A percentile compares a stretch with the other conserved stretches of the same genome.
phyloP scores from a whole-genome alignment of 2,113 vertebrate species.

The Catagonus wagneri region DNA sequence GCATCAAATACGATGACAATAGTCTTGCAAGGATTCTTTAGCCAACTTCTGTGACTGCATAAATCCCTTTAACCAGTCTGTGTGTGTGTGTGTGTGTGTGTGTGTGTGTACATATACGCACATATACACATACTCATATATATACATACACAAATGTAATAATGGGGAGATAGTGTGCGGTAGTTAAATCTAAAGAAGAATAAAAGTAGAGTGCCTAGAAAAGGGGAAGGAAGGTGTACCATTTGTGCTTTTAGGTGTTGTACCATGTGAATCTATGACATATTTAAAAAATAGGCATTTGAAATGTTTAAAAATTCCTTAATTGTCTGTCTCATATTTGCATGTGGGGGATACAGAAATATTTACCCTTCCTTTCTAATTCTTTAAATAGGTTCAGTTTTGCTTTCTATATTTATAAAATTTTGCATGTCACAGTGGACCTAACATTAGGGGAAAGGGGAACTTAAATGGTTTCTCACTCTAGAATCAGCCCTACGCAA shows the following conservation, averaged over 20 bases:
- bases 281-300: conserved; percentile 31
- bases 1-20: neutral
- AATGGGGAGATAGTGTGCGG: neutral
- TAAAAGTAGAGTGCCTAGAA: neutral
- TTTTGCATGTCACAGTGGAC: conserved; percentile 49
- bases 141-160: neutral
- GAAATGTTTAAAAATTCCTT: conserved; percentile 24
- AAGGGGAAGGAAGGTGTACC: neutral
- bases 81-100: too few relatives aligned
- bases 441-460: conserved; percentile 16
- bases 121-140: neutral
- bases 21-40: neutral
- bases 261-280: neutral
- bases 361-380: conserved; percentile 27
- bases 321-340: conserved; percentile 6
- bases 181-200: neutral
- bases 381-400: conserved; percentile 52
- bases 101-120: too few relatives aligned
- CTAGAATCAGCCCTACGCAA: conserved; percentile 16
- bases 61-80: neutral
- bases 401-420: conserved; percentile 57
- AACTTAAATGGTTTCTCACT: conserved; percentile 46
- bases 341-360: conserved; percentile 1
- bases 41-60: neutral
- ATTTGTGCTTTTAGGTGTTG: neutral